phyloP scores from a whole-genome alignment of 2,113 vertebrate species.

The Melanerpes aurifrons region DNA sequence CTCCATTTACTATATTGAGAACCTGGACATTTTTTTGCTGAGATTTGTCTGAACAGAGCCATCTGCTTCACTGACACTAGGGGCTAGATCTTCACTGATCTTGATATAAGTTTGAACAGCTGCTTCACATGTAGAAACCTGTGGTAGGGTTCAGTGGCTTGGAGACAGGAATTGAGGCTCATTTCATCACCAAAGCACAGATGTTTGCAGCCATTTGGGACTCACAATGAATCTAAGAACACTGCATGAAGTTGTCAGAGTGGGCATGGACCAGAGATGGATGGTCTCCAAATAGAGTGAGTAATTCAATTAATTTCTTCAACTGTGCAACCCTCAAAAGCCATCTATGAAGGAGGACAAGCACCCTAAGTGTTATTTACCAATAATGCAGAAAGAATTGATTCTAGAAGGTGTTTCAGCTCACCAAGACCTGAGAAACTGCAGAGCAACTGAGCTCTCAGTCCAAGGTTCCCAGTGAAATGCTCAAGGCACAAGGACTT shows the following conservation, averaged over 20 bases:
- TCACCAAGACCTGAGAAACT: background rate
- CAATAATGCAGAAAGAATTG: background rate
- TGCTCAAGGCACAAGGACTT: background rate
- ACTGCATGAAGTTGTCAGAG: background rate
- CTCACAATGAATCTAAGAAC: background rate
- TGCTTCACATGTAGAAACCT: background rate
- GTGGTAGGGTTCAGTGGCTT: background rate
- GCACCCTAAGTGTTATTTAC: background rate
- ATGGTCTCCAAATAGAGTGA: background rate
- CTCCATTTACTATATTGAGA: background rate
- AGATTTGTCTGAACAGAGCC: background rate
- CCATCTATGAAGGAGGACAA: background rate
- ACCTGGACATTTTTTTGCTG: background rate
- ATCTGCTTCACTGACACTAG: too few relatives aligned
- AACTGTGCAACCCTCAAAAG: background rate
- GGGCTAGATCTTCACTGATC: background rate
- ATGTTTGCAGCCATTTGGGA: background rate
- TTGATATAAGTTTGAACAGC: background rate
- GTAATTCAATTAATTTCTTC: background rate
- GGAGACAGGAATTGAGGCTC: background rate
- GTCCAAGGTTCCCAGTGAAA: background rate
- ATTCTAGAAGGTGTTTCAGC: background rate
- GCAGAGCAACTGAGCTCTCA: background rate
- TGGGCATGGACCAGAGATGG: too few relatives aligned
- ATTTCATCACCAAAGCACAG: background rate